Conservation (phyloP, 1,140 invertebrate genomes). For the Megalopta genalis region DNA sequence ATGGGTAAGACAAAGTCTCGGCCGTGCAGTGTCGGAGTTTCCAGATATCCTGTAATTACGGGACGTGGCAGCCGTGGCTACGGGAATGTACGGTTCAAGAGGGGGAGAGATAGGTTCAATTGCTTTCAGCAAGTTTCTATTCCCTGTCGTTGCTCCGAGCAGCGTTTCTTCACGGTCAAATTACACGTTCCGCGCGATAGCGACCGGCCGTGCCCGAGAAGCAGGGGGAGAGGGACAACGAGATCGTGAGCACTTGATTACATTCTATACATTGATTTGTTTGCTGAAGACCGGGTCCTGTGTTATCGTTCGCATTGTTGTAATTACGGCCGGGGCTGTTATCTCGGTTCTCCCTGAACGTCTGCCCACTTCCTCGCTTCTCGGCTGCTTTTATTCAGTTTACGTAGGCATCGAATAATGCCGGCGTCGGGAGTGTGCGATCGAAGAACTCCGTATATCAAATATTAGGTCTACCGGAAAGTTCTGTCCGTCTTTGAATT, state of each 20-base stretch:
- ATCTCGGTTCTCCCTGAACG: neutral
- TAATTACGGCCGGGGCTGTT: neutral
- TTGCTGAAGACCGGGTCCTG: neutral
- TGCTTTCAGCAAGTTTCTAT: slow-evolving; percentile 42
- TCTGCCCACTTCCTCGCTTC: neutral
- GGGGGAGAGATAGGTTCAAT: slow-evolving; percentile 33
- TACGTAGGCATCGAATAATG: neutral
- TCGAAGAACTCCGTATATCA: too few relatives aligned
- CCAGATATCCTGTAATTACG: slow-evolving; percentile 46
- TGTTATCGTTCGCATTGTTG: slow-evolving; percentile 15
- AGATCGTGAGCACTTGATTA: slow-evolving; percentile 19
- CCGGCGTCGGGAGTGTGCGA: too few relatives aligned
- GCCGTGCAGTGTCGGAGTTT: slow-evolving; percentile 15
- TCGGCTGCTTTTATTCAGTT: neutral
- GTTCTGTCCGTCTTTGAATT: too few relatives aligned
- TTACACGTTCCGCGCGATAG: slow-evolving; percentile 27
- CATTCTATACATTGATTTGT: slow-evolving; percentile 39
- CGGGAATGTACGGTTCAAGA: neutral
- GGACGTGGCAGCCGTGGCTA: neutral
- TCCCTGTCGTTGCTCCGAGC: slow-evolving; percentile 34
- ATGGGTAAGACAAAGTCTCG: slow-evolving; percentile 55
- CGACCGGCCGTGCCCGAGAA: neutral
- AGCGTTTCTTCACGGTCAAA: slow-evolving; percentile 17
- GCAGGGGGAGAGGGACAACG: neutral
- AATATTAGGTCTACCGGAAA: too few relatives aligned